Evolutionary conservation across 2,888 invertebrate species (phyloP), one percentile per base, ranked within the genome.

Genomic region (Caprella mutica): DNA sequence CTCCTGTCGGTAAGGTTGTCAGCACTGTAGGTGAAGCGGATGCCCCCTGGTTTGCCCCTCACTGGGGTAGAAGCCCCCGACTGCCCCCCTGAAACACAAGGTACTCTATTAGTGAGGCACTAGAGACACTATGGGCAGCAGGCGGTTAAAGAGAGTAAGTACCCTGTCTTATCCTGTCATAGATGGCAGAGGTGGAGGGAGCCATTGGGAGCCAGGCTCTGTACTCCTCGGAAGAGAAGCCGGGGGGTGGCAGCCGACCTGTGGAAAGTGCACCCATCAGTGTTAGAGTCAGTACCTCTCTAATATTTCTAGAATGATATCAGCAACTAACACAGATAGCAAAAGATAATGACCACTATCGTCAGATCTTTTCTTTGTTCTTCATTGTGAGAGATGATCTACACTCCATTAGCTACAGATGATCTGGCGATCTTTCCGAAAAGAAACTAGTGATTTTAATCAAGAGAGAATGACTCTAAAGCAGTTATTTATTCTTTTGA

Each of bases 91-190:
- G n/a, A n/a, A n/a, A n/a, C n/a, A n/a, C n/a, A n/a, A n/a, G n/a
- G n/a, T n/a, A n/a, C n/a, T n/a, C n/a, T n/a, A n/a, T n/a, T n/a
- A n/a, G n/a, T n/a, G n/a, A n/a, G n/a, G n/a, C n/a, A n/a, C n/a
- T n/a, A n/a, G n/a, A 30, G 29, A 1, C n/a, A 27, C 2, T 8
- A n/a, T 5, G 27, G 12, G 46, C 29, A 27, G 26, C 8, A 27
- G 14, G 33, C 33, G 30, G 27, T 48, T 19, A 30, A 78, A 44
- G 86, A 83, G 59, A n/a, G n/a, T n/a, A n/a, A n/a, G n/a, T n/a
- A n/a, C n/a, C n/a, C n/a, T 87, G 84, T 65, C 90, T 81, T 71
- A 91, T 84, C 69, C 88, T 51, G 55, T 92, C 92, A 72, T 91
- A 92, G 68, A 92, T 85, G 40, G 92, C 92, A 65, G 89, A 89